A percentile compares a stretch with the other conserved stretches of the same genome.
phyloP scores from a whole-genome alignment of 2,797 vertebrate species.

The Hoplostethus atlanticus region DNA sequence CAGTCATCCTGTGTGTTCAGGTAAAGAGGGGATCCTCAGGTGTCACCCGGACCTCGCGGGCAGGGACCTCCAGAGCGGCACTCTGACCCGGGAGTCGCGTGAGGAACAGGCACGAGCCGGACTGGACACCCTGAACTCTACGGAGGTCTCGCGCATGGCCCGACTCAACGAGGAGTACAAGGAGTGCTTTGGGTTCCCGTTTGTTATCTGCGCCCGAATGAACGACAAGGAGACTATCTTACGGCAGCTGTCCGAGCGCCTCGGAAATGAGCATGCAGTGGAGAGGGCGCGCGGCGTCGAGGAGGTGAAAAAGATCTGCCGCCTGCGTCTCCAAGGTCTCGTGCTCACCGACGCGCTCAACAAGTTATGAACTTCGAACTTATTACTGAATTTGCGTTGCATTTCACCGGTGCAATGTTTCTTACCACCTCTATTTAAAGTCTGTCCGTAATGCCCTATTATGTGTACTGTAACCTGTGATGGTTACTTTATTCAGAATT shows the following conservation, averaged over 20 bases:
- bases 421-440: background rate
- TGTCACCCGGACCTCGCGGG: constrained; percentile 90
- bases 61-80: constrained; percentile 80
- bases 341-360: constrained; percentile 39
- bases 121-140: constrained; percentile 68
- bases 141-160: constrained; percentile 68
- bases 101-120: constrained; percentile 85
- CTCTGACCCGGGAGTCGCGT: constrained; percentile 83
- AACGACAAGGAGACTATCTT: constrained; percentile 76
- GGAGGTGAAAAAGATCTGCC: constrained; percentile 89
- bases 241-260: constrained; percentile 76
- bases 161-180: constrained; percentile 86
- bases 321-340: constrained; percentile 80
- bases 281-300: constrained; percentile 82
- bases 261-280: constrained; percentile 52
- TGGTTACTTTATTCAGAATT: constrained; percentile 49
- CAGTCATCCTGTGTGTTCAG: constrained; percentile 60
- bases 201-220: constrained; percentile 87
- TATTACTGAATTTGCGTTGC: background rate
- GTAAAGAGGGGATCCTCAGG: constrained; percentile 88
- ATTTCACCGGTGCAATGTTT: background rate
- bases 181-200: constrained; percentile 87
- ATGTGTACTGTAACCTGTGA: background rate
- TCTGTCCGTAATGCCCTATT: background rate
- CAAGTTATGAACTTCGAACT: constrained; percentile 47